Base-by-base conservation (phyloP, 2,113 vertebrate genomes). In the Lutjanus erythropterus region DNA sequence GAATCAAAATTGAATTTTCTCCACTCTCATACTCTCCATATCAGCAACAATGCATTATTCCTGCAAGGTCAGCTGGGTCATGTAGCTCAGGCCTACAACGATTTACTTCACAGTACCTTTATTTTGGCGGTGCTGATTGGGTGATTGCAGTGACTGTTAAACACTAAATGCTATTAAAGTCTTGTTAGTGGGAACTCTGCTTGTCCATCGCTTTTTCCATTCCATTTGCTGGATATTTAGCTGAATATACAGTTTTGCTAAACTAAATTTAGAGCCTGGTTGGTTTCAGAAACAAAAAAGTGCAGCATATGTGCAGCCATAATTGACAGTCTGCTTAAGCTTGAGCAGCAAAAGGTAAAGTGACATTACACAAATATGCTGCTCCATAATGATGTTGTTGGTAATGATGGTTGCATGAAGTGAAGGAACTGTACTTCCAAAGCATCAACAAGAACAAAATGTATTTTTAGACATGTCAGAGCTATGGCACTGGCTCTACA, bases 1-100 rank as follows among this genome's bases (percentile, higher is more conserved):
- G 86, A 89, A 90, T 89, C 88, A 81, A 90, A 94, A 93, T 93
- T 88, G 66, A 91, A 93, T 94, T 88, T 88, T 84, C 84, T 83
- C 82, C 71, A 75, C 75, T 88, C 87, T 87, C 72, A 86, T 88
- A 70, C 81, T 86, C 89, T 86, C 84, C 80, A 91, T 91, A 92
- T 91, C 89, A 89, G 87, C 87, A 86, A 82, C 86, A 90, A 77
- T 79, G 78, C 78, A 88, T 94, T 92, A 93, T 90, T 88, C 80
- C 80, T 27, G 27, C 93, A 91, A 93, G 90, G 93, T 93, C 93
- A 91, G 44, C 70, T 55, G 49, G 84, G 86, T 89, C 88, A 78
- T 81, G 77, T 75, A 81, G 71, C 80, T 78, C 70, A 39, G 72
- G 55, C 89, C 69, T 79, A 35, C 84, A 75, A 55, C 25, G 44